These are phyloP conservation scores for Gari tellinella DNA, from an alignment of 2,888 invertebrate genomes.

Conservation along the genomic window DNA sequence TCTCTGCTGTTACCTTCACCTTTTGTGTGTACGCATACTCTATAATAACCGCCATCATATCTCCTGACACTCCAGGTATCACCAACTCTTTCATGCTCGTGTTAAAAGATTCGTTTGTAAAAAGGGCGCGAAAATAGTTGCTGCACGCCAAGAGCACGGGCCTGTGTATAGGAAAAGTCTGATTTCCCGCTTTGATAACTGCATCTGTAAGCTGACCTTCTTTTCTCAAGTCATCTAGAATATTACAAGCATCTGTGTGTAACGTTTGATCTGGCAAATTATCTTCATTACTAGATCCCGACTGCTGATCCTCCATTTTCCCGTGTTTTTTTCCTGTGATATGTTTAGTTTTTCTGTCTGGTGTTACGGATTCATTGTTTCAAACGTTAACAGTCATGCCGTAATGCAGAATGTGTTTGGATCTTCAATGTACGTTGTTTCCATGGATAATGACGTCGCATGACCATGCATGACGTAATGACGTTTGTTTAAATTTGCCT, in stretches of 20 bases:
- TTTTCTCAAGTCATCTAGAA: conserved; percentile 92
- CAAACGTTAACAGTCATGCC: no score
- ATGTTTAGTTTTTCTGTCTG: no score
- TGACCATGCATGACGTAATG: no score
- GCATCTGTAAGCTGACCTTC: conserved; percentile 95
- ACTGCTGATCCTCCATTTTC: no score
- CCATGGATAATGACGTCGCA: no score
- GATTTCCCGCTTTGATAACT: conserved; percentile 92
- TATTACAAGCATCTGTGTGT: conserved; percentile 93
- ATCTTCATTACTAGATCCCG: no score
- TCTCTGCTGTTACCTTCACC: conserved; percentile 90
- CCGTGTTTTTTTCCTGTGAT: no score
- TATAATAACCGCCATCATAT: conserved; percentile 91
- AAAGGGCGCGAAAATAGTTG: conserved; percentile 94
- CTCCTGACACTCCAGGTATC: conserved; percentile 87
- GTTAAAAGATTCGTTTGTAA: conserved; percentile 89
- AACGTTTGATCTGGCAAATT: conserved; percentile 87
- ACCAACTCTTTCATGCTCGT: conserved; percentile 70
- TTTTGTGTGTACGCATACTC: conserved; percentile 94
- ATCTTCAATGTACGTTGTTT: no score
- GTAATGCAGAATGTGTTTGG: no score
- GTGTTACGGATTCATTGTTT: no score
- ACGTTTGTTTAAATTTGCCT: no score
- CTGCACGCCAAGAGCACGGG: conserved; percentile 89
- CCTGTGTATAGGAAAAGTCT: conserved; percentile 92